Base-by-base conservation (phyloP, 2,888 invertebrate species). In the Melinaea menophilus region DNA sequence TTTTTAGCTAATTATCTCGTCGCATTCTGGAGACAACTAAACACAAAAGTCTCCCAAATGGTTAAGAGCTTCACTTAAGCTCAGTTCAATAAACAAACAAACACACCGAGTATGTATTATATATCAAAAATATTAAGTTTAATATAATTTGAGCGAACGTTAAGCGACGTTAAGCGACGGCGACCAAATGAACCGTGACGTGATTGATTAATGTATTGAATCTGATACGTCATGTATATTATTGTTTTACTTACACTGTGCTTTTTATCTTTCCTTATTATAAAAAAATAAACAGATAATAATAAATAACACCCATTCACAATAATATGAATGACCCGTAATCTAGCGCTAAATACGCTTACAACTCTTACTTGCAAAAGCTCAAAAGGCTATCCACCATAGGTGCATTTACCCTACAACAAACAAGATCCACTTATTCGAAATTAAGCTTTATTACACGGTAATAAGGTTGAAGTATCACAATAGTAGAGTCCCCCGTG, bases 311-410 rank as follows among this genome's bases (percentile, higher is more conserved):
- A 59, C 56, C 13, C 61, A 63, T 58, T 65, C 12, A 47, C 46
- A 57, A 31, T 41, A 61, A 66, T 56, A 55, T 56, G 63, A 60
- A 45, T 55, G 60, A 58, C 55, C 63, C 70, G 70, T 77, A 79
- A 80, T 78, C 79, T 73, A 75, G 71, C 77, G 76, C 79, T 83
- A 83, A 87, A 85, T 81, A 80, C 82, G 80, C 76, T 77, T 79
- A 78, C 74, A 77, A 79, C 79, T 82, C 82, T 81, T 84, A 85
- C 82, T 87, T 84, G 85, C 88, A 86, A 89, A 89, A 79, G 82
- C 88, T 89, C 87, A 88, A 88, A 88, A 83, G 84, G 78, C 84
- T 81, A 81, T 79, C 79, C 73, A 73, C 78, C 74, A 76, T 71
- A 79, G 78, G 78, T 75, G 75, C 77, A 75, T 77, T 77, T 78